Conservation (phyloP, 2,113 vertebrate genomes). For the Varanus komodoensis region DNA sequence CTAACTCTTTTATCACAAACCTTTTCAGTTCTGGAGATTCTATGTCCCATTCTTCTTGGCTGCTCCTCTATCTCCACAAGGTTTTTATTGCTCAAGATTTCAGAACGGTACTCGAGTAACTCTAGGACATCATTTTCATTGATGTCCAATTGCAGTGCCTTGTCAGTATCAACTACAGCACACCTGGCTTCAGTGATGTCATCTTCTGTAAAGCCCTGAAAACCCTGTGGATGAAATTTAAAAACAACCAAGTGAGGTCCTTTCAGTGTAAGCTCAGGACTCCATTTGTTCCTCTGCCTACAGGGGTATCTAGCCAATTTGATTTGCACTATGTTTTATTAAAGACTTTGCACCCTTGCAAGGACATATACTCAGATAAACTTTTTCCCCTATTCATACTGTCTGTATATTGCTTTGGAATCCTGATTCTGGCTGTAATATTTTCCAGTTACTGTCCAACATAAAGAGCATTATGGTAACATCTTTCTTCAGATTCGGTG, state of each 20-base stretch:
- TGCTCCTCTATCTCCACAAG: no score
- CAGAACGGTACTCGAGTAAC: no score
- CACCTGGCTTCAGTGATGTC: no score
- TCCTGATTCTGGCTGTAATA: background rate
- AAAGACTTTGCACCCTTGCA: background rate
- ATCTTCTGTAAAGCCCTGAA: no score
- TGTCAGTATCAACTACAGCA: no score
- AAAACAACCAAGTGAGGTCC: background rate
- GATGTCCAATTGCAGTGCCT: no score
- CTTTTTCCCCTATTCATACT: background rate
- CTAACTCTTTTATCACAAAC: no score
- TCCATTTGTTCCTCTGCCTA: background rate
- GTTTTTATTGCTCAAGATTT: no score
- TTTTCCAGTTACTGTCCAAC: background rate
- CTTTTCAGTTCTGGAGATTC: no score
- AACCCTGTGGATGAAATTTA: background rate
- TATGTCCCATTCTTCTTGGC: no score
- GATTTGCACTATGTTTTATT: background rate
- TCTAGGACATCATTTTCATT: no score
- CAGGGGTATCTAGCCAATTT: background rate
- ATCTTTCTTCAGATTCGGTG: accelerated
- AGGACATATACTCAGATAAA: no score
- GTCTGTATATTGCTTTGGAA: background rate
- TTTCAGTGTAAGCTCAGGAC: background rate
- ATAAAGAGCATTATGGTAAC: background rate